These are phyloP conservation scores for Ptychobarbus kaznakovi DNA, from an alignment of 2,797 vertebrate species.

Conservation along the genomic window DNA sequence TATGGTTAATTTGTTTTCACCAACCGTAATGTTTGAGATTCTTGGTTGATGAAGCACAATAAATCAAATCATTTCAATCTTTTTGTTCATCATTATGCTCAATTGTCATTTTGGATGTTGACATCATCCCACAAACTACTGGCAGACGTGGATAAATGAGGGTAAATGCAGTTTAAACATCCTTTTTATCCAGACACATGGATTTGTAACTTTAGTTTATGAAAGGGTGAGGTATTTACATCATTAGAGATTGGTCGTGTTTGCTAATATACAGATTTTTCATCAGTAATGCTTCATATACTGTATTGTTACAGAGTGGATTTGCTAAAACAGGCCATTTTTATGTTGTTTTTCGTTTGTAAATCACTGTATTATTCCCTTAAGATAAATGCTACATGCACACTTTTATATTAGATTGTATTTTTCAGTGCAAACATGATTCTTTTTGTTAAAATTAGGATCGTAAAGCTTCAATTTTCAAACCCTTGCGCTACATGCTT, in stretches of 20 bases:
- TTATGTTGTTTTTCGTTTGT: too few species aligned
- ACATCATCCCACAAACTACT: conserved; percentile 13
- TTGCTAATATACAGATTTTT: not conserved
- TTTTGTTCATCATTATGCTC: not conserved
- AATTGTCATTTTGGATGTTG: conserved; percentile 15
- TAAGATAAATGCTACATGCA: too few species aligned
- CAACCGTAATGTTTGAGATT: conserved; percentile 10
- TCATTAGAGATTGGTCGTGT: not conserved
- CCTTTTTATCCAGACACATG: not conserved
- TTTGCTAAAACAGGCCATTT: not conserved
- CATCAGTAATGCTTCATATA: not conserved
- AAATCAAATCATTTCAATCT: conserved; percentile 2
- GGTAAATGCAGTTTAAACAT: not conserved
- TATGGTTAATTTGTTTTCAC: conserved; percentile 14
- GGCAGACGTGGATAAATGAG: not conserved
- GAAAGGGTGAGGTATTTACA: not conserved
- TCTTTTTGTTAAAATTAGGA: not conserved
- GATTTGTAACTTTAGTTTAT: not conserved
- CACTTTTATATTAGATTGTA: not conserved
- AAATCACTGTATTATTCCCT: too few species aligned
- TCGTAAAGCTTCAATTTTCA: not conserved
- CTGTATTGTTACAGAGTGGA: not conserved
- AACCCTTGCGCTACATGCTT: not conserved
- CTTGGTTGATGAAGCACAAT: conserved; percentile 12
- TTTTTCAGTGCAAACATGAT: not conserved